phyloP scores from a whole-genome alignment of 2,888 invertebrate species.

The Platycnemis pennipes region DNA sequence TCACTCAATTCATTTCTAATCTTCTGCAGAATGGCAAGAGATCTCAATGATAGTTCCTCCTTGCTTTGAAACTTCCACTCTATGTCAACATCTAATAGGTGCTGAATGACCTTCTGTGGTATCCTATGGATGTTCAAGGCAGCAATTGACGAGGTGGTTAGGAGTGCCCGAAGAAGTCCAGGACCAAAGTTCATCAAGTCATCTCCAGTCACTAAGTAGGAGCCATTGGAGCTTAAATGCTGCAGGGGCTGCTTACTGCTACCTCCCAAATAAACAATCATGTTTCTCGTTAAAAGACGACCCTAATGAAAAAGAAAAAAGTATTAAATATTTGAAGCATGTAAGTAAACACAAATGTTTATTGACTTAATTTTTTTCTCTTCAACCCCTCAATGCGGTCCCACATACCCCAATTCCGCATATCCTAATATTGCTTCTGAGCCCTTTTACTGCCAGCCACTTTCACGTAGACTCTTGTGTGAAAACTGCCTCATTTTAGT shows the following conservation, averaged over 20 bases:
- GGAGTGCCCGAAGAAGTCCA: slow-evolving; percentile 24
- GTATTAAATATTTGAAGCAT: neutral
- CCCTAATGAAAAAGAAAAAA: neutral
- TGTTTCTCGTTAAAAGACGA: slow-evolving; percentile 21
- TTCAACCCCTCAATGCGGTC: no score
- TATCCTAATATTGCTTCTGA: no score
- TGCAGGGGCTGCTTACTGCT: neutral
- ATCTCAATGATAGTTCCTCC: neutral
- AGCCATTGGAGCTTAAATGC: neutral
- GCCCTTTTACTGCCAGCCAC: no score
- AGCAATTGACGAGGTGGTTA: neutral
- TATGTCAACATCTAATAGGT: slow-evolving; percentile 28
- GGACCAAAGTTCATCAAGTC: slow-evolving; percentile 7
- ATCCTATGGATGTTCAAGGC: neutral
- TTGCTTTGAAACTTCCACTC: neutral
- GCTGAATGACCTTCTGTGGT: slow-evolving; percentile 37
- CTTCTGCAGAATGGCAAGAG: slow-evolving; percentile 51
- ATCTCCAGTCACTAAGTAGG: neutral
- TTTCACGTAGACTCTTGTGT: no score
- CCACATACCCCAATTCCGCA: no score
- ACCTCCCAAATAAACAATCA: neutral
- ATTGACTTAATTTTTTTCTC: no score
- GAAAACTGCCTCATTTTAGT: no score
- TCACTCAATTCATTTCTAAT: neutral
- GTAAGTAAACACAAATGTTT: no score